phyloP scores from a whole-genome alignment of 2,797 vertebrate genomes.

The Sebastiscus tertius region DNA sequence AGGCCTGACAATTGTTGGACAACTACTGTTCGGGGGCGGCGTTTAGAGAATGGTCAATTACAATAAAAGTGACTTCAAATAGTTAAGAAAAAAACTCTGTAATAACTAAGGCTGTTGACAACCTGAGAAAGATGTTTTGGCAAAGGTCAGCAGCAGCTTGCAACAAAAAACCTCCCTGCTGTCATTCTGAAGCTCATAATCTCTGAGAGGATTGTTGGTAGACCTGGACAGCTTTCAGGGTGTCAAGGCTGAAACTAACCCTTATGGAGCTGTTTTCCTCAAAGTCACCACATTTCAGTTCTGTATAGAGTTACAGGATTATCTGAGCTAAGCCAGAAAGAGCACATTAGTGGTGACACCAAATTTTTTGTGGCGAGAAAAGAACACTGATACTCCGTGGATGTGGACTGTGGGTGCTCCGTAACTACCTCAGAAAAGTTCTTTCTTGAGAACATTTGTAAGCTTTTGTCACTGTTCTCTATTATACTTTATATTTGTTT shows the following conservation, averaged over 20 bases:
- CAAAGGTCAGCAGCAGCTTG: conserved; percentile 15
- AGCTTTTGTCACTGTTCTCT: not conserved
- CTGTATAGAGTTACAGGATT: conserved; percentile 60
- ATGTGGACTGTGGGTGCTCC: not conserved
- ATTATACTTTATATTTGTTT: not conserved
- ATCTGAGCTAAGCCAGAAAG: conserved; percentile 58
- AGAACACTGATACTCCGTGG: conserved; percentile 4
- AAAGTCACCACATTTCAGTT: conserved; percentile 25
- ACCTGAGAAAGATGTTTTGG: not conserved
- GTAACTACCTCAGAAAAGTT: not conserved
- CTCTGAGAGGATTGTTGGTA: conserved; percentile 20
- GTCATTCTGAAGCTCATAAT: conserved; percentile 26
- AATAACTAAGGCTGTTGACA: not conserved
- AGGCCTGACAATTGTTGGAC: not conserved
- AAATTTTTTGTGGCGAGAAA: conserved; percentile 28
- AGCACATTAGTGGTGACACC: conserved; percentile 44
- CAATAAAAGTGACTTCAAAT: not conserved
- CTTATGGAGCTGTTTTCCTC: conserved; percentile 19
- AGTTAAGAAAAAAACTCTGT: not conserved
- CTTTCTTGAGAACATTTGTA: not conserved
- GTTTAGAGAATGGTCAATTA: not conserved
- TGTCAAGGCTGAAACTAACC: conserved; percentile 4
- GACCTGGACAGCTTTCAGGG: conserved; percentile 9
- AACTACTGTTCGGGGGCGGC: not conserved
- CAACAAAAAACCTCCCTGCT: not conserved